Evolutionary conservation across 92 coral and sea anemone species (phyloP).

Genomic region (Hydrozoanthus gracilis): DNA sequence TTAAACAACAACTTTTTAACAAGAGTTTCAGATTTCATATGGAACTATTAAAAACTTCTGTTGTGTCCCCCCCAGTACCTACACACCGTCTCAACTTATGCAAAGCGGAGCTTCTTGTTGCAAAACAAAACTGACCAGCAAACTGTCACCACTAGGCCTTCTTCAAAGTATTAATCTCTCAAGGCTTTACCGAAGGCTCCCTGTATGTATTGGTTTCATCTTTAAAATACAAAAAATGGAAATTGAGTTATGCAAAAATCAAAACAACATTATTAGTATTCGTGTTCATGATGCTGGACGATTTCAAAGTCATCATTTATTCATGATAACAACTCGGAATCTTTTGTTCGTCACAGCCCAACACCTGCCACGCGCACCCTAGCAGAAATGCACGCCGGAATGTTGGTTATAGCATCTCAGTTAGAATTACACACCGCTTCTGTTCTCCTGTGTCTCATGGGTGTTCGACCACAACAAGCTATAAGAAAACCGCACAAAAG

Average conservation of each 20-base stretch:
- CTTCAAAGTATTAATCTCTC: not conserved
- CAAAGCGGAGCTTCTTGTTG: constrained; percentile 17
- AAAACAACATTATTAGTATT: not conserved
- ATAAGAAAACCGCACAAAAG: not conserved
- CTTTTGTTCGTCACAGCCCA: not conserved
- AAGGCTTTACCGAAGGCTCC: not conserved
- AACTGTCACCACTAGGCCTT: not conserved
- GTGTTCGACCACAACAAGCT: not conserved
- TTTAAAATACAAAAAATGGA: constrained; percentile 8
- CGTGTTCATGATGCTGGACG: not conserved
- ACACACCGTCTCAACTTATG: constrained; percentile 1
- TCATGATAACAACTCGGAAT: constrained; percentile 4
- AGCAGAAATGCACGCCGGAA: not conserved
- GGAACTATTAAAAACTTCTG: too few species aligned
- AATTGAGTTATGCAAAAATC: constrained; percentile 7
- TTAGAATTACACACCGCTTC: constrained; percentile 11
- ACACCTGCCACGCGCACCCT: not conserved
- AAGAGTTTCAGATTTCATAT: too few species aligned
- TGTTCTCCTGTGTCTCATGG: not conserved
- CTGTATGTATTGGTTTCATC: not conserved
- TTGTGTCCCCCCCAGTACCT: not conserved
- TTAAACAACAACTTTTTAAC: too few species aligned
- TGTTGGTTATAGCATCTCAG: not conserved
- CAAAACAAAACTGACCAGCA: not conserved
- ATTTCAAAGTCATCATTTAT: not conserved